Evolutionary conservation across 1,140 invertebrate species (phyloP), one percentile per base, ranked within the genome.

Genomic region (Telenomus remus): DNA sequence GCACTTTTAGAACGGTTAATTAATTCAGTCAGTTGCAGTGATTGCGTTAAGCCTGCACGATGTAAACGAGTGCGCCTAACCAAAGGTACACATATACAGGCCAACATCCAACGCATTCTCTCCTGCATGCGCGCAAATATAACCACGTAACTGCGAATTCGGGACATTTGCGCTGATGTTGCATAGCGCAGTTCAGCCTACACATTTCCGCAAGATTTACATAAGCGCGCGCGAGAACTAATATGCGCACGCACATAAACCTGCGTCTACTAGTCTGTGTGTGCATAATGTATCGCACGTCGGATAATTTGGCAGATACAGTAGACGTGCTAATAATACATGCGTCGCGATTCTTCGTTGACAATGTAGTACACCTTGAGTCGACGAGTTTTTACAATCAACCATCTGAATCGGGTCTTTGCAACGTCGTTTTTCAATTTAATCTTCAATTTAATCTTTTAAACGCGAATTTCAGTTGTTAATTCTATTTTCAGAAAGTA

Each of bases 1-100:
- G 63, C 39, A 73, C 50, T 73, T 73, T 73, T 73, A 73, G 55
- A 73, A 66, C 63, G 55, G 56, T 50, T 61, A 73, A 73, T 73
- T 73, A 73, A 73, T 73, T 66, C 70, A 73, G 16, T 73, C 48
- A 56, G 61, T 66, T 66, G 66, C 70, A 66, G 61, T 73, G 70
- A 73, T 73, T 73, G 65, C 44, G 51, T 59, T 73, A 73, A 60
- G 63, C 70, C 61, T 47, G 8, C n/a, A 27, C 44, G 19, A 47
- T 63, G 53, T 69, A 57, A 71, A 63, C 27, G 59, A 51, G 54
- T 56, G 19, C 54, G 10, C 33, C 19, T 43, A n/a, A 37, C 16
- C 19, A 27, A 6, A 6, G 19, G n/a, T 46, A 49, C 15, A 10
- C 43, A 51, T 48, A 50, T 42, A 34, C 10, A 33, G 13, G 39